Evolutionary conservation across 2,113 vertebrate species (phyloP).

Genomic region (Candoia aspera): DNA sequence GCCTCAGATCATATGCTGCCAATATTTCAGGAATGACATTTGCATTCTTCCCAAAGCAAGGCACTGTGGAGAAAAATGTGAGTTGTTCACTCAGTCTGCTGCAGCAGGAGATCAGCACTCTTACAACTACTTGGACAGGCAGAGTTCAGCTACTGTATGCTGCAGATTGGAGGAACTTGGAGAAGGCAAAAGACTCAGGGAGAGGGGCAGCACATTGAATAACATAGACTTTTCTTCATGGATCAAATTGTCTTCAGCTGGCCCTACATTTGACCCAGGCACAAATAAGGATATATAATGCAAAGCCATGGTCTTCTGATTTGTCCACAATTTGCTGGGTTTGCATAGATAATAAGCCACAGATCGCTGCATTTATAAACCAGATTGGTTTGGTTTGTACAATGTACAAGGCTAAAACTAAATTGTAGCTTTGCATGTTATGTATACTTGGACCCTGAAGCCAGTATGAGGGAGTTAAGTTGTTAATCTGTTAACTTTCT

Average conservation of each 20-base stretch:
- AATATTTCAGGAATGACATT: background rate
- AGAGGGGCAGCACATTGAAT: no score
- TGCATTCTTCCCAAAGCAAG: background rate
- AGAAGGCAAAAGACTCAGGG: background rate
- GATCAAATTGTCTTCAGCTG: background rate
- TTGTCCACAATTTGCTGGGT: background rate
- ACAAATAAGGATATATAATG: background rate
- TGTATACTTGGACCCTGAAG: background rate
- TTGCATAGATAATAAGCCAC: background rate
- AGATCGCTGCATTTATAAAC: background rate
- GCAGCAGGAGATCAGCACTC: background rate
- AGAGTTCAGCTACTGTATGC: no score
- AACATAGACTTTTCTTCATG: background rate
- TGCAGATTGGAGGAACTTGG: background rate
- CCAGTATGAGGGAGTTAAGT: background rate
- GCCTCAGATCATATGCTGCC: background rate
- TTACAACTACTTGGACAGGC: background rate
- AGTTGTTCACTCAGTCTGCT: background rate
- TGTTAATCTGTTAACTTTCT: background rate
- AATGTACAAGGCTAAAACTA: background rate
- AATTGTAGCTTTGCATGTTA: background rate
- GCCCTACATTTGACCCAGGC: background rate
- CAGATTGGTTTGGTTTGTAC: background rate
- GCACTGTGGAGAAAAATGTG: background rate
- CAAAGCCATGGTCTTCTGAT: background rate